Evolutionary conservation across 2,888 invertebrate species (phyloP).

Genomic region (Drosophila neotestacea): DNA sequence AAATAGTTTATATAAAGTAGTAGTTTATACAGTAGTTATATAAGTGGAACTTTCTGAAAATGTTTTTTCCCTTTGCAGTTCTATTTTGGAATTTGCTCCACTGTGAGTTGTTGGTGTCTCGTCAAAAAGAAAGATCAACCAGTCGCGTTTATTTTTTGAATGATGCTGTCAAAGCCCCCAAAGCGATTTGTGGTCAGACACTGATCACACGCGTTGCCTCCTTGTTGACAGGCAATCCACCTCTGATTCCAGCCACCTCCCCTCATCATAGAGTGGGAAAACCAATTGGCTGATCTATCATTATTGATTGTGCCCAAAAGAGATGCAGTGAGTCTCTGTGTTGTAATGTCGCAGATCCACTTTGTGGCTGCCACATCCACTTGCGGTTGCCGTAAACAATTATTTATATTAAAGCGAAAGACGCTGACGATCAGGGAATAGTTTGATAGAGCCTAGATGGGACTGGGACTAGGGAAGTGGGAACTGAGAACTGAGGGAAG

Average conservation of each 20-base stretch:
- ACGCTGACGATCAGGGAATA: conserved; percentile 26
- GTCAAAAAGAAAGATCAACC: conserved; percentile 27
- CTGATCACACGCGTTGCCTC: conserved; percentile 70
- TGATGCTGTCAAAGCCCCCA: conserved; percentile 79
- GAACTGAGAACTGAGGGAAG: not conserved
- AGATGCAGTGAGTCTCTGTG: conserved; percentile 35
- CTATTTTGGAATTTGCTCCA: conserved; percentile 16
- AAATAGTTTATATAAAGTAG: too few species aligned
- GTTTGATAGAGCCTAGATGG: conserved; percentile 25
- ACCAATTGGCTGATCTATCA: conserved; percentile 72
- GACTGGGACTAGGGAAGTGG: not conserved
- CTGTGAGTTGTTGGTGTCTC: conserved; percentile 28
- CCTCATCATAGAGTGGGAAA: not conserved
- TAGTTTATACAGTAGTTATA: too few species aligned
- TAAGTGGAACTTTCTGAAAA: too few species aligned
- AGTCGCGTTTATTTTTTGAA: conserved; percentile 64
- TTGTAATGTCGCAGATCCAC: conserved; percentile 52
- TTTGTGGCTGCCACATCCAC: conserved; percentile 42
- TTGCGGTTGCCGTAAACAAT: conserved; percentile 69
- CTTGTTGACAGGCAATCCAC: conserved; percentile 41
- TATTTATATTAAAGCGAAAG: conserved; percentile 73
- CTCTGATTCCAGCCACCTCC: not conserved
- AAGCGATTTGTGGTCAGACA: conserved; percentile 78
- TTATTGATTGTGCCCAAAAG: conserved; percentile 82
- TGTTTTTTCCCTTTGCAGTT: too few species aligned